Evolutionary conservation across 2,113 vertebrate genomes (phyloP), one percentile per base, ranked within the genome.

Genomic region (Craseonycteris thonglongyai): DNA sequence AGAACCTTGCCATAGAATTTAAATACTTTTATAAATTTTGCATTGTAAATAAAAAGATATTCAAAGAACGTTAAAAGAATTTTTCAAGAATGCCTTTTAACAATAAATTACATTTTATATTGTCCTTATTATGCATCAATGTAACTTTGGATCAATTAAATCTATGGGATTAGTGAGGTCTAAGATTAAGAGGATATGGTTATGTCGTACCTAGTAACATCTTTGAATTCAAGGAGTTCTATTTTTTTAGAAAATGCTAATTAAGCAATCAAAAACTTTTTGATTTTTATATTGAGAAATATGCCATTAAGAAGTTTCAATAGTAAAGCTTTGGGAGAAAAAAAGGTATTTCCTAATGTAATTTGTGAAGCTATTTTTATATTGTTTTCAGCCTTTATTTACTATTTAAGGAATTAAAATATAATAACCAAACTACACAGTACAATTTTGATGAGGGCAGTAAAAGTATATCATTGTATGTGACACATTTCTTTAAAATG

Each of bases 221-320:
- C 86, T 82, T 95, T 79, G 61, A 97, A 87, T 86, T 95, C 19
- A 6, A 7, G 33, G 30, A 49, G 58, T 81, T 97, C 63, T 51
- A 54, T 65, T 90, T 58, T 40, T 4, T 51, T 49, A 83, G 68
- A 89, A 90, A 68, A 9, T 35, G 83, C 11, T 58, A 91, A 2
- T 90, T 88, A 88, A 90, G 76, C 35, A 96, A 84, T 81, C 54
- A 88, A 96, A 95, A 95, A 80, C 22, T 91, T 96, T 58, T 94
- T 68, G 45, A 91, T 90, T 42, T 95, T 83, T 54, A 89, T 68
- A 61, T 30, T 30, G 33, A 91, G 63, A 97, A 91, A 66, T 83
- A 71, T 26, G n/a, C 61, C 63, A 92, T 61, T 72, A 78, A 49
- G 83, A 54, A 72, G 28, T n/a, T 82, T 91, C 38, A 82, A 40